phyloP scores from a whole-genome alignment of 23 tunicate species.

The Aplidium turbinatum region DNA sequence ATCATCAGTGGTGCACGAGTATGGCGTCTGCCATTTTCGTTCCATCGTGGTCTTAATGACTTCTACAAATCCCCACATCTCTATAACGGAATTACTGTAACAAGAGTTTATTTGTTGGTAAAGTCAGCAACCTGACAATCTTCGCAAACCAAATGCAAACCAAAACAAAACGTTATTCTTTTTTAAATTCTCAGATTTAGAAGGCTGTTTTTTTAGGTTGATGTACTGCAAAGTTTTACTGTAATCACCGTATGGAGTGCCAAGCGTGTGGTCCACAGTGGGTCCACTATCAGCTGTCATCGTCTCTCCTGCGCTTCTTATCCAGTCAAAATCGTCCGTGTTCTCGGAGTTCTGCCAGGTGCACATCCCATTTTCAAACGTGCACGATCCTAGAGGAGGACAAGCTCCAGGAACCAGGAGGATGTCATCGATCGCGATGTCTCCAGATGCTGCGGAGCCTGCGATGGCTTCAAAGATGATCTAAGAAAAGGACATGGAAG shows the following conservation, averaged over 20 bases:
- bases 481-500: slow-evolving; percentile 32
- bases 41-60: too few relatives aligned
- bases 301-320: slow-evolving; percentile 74
- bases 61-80: too few relatives aligned
- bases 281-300: slow-evolving; percentile 90
- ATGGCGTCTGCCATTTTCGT: too few relatives aligned
- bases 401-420: slow-evolving; percentile 71
- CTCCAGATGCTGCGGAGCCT: slow-evolving; percentile 40
- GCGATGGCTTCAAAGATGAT: slow-evolving; percentile 73
- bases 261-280: slow-evolving; percentile 79
- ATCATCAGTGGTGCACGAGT: too few relatives aligned
- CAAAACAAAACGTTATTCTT: too few relatives aligned
- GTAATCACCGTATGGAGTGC: slow-evolving; percentile 83
- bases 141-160: too few relatives aligned
- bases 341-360: slow-evolving; percentile 94
- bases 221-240: too few relatives aligned
- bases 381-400: slow-evolving; percentile 86
- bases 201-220: too few relatives aligned
- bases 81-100: too few relatives aligned
- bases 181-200: too few relatives aligned
- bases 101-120: too few relatives aligned
- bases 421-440: slow-evolving; percentile 85
- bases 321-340: slow-evolving; percentile 92
- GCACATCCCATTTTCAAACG: slow-evolving; percentile 80
- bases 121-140: too few relatives aligned